These are phyloP conservation scores for Oreochromis spilurus DNA, from an alignment of 2,113 vertebrate species.

Conservation along the genomic window DNA sequence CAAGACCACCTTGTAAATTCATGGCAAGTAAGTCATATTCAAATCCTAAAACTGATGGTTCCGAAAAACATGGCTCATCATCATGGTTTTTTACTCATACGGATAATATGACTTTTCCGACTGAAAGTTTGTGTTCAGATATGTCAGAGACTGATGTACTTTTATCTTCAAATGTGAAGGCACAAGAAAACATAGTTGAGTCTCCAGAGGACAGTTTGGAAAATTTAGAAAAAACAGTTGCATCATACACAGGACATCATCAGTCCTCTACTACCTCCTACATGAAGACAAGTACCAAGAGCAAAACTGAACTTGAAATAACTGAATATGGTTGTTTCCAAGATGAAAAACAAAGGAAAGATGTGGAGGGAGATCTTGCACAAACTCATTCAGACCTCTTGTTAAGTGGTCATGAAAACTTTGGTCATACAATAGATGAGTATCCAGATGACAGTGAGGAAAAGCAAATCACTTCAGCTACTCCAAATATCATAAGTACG, in stretches of 20 bases:
- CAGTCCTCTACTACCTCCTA: not conserved
- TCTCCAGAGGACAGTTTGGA: not conserved
- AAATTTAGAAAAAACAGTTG: not conserved
- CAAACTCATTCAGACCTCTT: not conserved
- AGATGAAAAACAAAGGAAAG: not conserved
- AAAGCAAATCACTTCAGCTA: not conserved
- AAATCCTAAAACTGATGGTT: constrained; percentile 1
- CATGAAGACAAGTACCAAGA: not conserved
- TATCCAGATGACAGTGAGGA: not conserved
- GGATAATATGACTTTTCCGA: not conserved
- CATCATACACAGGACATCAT: not conserved
- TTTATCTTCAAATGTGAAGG: not conserved
- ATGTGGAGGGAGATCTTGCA: not conserved
- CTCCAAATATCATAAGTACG: not conserved
- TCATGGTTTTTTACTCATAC: constrained; percentile 15
- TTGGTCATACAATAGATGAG: not conserved
- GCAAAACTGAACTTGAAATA: not conserved
- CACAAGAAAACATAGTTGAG: not conserved
- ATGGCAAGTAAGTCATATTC: constrained; percentile 8
- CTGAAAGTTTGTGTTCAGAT: not conserved
- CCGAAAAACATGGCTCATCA: not conserved
- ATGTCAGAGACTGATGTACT: not conserved
- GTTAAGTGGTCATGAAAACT: not conserved
- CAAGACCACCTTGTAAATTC: constrained; percentile 45
- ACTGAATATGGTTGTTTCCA: not conserved